phyloP scores from a whole-genome alignment of 2,797 vertebrate genomes.

The Peromyscus eremicus region DNA sequence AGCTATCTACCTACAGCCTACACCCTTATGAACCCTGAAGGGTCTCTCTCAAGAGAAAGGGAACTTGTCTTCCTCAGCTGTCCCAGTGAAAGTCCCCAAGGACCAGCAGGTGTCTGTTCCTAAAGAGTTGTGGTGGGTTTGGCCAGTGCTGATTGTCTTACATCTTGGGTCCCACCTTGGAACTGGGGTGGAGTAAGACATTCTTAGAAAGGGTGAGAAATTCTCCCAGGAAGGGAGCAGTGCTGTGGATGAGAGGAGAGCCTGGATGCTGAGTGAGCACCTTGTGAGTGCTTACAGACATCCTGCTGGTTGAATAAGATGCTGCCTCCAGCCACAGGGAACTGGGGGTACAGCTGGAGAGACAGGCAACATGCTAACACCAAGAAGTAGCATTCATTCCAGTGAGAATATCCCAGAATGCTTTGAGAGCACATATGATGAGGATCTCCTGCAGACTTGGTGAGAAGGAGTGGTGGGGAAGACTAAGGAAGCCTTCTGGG shows the following conservation, averaged over 20 bases:
- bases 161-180: too few relatives aligned
- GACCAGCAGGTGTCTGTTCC: neutral
- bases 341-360: neutral
- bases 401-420: neutral
- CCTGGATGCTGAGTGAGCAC: neutral
- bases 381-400: neutral
- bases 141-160: too few relatives aligned
- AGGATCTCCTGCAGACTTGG: neutral
- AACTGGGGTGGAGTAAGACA: neutral
- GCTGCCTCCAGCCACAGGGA: neutral
- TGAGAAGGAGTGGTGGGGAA: neutral
- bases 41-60: neutral
- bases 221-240: neutral
- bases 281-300: neutral
- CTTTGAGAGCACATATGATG: neutral
- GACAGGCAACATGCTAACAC: neutral
- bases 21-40: neutral
- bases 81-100: neutral
- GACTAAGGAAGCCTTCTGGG: neutral
- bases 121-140: neutral
- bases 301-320: neutral
- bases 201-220: neutral
- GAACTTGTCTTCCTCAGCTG: neutral
- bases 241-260: too few relatives aligned
- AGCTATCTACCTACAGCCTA: neutral